Evolutionary conservation across 2,888 invertebrate genomes (phyloP).

Genomic region (Pachycephus smyrnensis): DNA sequence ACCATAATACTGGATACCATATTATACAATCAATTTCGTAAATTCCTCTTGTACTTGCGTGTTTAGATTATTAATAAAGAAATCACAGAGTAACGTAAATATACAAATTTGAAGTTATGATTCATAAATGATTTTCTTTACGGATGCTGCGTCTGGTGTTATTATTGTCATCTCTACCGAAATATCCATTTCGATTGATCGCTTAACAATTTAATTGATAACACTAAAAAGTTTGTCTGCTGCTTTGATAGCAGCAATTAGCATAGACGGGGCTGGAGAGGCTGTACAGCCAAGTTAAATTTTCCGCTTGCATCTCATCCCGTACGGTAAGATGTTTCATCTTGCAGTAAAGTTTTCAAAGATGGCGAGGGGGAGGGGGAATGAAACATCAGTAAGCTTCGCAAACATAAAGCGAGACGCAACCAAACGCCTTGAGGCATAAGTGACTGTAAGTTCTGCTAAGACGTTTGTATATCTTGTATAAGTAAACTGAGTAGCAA

Average conservation of each 20-base stretch:
- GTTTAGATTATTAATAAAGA: not conserved
- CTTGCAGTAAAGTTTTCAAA: not conserved
- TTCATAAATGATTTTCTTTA: too few relatives aligned
- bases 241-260: too few relatives aligned
- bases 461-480: not conserved
- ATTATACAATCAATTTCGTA: too few relatives aligned
- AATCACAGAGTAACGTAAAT: not conserved
- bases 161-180: too few relatives aligned
- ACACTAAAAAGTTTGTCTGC: too few relatives aligned
- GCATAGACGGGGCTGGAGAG: too few relatives aligned
- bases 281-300: not conserved
- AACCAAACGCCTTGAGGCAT: not conserved
- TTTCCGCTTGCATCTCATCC: not conserved
- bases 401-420: not conserved
- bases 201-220: too few relatives aligned
- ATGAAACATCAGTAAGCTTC: not conserved
- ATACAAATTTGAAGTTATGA: not conserved
- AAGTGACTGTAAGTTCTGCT: not conserved
- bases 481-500: not conserved
- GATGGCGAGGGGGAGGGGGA: not conserved
- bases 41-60: too few relatives aligned
- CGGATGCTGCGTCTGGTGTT: too few relatives aligned
- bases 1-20: not conserved
- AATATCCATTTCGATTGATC: too few relatives aligned
- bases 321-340: not conserved